These are phyloP conservation scores for Procambarus clarkii DNA, from an alignment of 1,140 invertebrate genomes.

Conservation along the genomic window DNA sequence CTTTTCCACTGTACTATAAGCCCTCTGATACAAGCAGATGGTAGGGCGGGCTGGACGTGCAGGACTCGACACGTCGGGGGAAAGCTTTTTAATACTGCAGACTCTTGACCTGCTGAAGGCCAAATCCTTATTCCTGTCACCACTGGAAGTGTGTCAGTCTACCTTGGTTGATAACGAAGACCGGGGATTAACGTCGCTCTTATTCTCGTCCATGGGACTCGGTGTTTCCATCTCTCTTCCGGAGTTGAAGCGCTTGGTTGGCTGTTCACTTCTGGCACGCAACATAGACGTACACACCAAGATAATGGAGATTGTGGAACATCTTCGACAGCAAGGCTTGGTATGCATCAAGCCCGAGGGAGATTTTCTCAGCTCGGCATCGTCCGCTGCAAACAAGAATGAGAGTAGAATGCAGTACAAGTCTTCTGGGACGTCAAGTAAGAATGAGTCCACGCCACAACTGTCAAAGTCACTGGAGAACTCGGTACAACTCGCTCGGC, in stretches of 20 bases:
- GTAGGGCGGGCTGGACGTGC: conserved; percentile 87
- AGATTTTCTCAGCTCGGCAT: background rate
- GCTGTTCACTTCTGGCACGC: conserved; percentile 80
- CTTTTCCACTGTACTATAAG: no score
- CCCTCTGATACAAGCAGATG: conserved; percentile 99
- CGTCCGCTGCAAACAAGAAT: background rate
- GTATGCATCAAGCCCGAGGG: conserved; percentile 29
- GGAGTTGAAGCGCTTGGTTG: conserved; percentile 79
- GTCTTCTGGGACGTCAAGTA: background rate
- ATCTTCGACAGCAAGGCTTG: conserved; percentile 5
- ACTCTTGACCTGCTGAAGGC: background rate
- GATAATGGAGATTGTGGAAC: conserved; percentile 28
- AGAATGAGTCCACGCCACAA: background rate
- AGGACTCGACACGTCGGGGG: conserved; percentile 84
- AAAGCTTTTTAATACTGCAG: conserved; percentile 85
- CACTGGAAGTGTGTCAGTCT: conserved; percentile 84
- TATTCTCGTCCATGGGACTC: conserved; percentile 84
- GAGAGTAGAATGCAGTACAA: background rate
- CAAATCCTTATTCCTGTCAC: conserved; percentile 80
- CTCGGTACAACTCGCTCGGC: background rate
- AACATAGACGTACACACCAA: no score
- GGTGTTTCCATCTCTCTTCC: conserved; percentile 79
- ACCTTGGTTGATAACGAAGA: conserved; percentile 79
- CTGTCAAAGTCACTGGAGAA: background rate
- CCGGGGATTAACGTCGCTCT: conserved; percentile 79